Evolutionary conservation across 2,797 vertebrate genomes (phyloP), one percentile per base, ranked within the genome.

Genomic region (Catamblyrhynchus diadema): DNA sequence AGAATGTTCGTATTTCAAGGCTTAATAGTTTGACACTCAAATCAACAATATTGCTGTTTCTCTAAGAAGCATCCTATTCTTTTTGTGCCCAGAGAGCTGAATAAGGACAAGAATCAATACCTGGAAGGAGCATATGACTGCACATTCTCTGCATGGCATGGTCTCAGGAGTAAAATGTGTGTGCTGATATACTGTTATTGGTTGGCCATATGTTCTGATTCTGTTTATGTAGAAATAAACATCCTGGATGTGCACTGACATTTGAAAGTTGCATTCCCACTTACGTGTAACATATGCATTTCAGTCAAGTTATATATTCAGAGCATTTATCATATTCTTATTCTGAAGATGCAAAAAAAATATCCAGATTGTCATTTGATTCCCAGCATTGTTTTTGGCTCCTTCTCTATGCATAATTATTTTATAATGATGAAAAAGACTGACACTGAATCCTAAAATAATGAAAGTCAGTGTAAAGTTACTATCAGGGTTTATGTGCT

Each of bases 191-290:
- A 74, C 42, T 77, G 81, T 56, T 86, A 32, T 44, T 90, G 50
- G 45, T 54, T 59, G 10, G 33, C 81, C 73, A 62, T 94, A 88
- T 84, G 93, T 84, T 95, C 73, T 79, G 25, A 14, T 75, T 72
- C 70, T 84, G 81, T 72, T 96, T 84, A 44, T 75, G 51, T 44
- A 86, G 59, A 90, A 96, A 88, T 84, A 93, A 93, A 74, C 60
- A 65, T 42, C 73, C 45, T 3, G 8, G 66, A 65, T 93, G 66
- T 65, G 42, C 66, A 57, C 0, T 84, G 81, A 90, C 77, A 93
- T 81, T 81, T 93, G 61, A 62, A 94, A 93, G 53, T n/a, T 77
- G 5, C 20, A 45, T 86, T 92, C 79, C 35, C 32, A 83, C 62
- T 93, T 81, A 72, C 8, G 12, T 32, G 23, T 61, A 88, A 23